Evolutionary conservation across 2,797 vertebrate genomes (phyloP).

Genomic region (Melanotaenia maccullochi): DNA sequence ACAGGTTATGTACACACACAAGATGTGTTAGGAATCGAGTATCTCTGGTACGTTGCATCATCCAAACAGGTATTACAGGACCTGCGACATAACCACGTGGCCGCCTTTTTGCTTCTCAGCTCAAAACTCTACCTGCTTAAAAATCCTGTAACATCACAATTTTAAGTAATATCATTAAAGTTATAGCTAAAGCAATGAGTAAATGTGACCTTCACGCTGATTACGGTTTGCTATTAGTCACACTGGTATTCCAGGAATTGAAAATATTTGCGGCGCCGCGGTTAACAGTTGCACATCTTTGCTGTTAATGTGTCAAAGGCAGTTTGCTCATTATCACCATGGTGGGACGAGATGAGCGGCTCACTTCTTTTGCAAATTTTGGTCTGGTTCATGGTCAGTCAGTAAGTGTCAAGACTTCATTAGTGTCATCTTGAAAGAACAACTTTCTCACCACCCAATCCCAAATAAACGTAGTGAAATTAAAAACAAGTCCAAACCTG

Average conservation of each 20-base stretch:
- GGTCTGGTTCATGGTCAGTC: constrained; percentile 2
- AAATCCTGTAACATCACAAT: background rate
- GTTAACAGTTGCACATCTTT: constrained; percentile 11
- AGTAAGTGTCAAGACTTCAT: constrained; percentile 7
- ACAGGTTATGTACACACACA: background rate
- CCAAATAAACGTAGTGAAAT: background rate
- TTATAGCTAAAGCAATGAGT: background rate
- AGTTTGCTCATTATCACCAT: constrained; percentile 1
- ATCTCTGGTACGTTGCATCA: constrained; percentile 19
- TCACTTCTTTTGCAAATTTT: background rate
- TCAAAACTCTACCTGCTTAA: background rate
- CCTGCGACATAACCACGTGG: constrained; percentile 32
- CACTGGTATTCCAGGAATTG: constrained; percentile 25
- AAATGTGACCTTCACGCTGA: background rate
- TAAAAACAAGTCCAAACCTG: constrained; percentile 38
- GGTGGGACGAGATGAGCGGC: background rate
- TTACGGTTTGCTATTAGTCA: background rate
- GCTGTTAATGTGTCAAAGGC: background rate
- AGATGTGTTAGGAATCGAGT: background rate
- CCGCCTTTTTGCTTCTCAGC: constrained; percentile 5
- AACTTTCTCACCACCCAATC: constrained; percentile 5
- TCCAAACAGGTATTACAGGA: constrained; percentile 66
- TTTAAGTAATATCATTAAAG: background rate
- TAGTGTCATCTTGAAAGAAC: constrained; percentile 41
- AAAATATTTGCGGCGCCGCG: constrained; percentile 12